Base-by-base conservation (phyloP, 2,113 vertebrate genomes). In the Copsychus sechellarum region DNA sequence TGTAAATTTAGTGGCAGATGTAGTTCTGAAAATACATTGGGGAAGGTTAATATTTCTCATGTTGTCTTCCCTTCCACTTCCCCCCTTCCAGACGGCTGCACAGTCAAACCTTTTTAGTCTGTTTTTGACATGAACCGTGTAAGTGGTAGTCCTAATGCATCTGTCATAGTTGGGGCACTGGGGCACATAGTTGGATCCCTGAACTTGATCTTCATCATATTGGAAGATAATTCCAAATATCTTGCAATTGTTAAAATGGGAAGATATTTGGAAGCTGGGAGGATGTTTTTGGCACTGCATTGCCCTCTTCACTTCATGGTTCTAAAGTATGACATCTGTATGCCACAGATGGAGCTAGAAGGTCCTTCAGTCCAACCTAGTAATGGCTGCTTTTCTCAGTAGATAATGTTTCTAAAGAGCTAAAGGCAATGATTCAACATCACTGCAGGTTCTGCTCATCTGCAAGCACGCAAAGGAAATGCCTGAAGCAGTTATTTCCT, bases 401-500 rank as follows among this genome's bases (percentile, higher is more conserved):
- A 85, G 53, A 31, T 19, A 22, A 19, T 36, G 6, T n/a, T 86
- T 56, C 25, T 31, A 18, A 71, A 70, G 60, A 34, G 15, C 5
- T 28, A 3, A 70, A 78, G 56, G 65, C 1, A 12, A 4, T 3
- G 1, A 20, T 74, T 90, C 51, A 53, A 0, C 33, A 16, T 50
- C 43, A 23, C 42, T 51, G 29, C 11, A 17, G 14, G 51, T 81
- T 66, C n/a, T 70, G 28, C 51, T 92, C 58, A 51, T 93, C 92
- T 81, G n/a, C 31, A 66, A 24, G 33, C 64, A 62, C 1, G 0
- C 64, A 70, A 70, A 83, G 96, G 96, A 97, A 97, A 86, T 91
- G 51, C 67, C 65, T 86, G 82, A 81, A 36, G 56, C 82, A 40
- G 76, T 69, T 78, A 33, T 47, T 96, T 96, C 95, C 96, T 97